Evolutionary conservation across 1,140 invertebrate genomes (phyloP).

Genomic region (Drosophila trapezifrons): DNA sequence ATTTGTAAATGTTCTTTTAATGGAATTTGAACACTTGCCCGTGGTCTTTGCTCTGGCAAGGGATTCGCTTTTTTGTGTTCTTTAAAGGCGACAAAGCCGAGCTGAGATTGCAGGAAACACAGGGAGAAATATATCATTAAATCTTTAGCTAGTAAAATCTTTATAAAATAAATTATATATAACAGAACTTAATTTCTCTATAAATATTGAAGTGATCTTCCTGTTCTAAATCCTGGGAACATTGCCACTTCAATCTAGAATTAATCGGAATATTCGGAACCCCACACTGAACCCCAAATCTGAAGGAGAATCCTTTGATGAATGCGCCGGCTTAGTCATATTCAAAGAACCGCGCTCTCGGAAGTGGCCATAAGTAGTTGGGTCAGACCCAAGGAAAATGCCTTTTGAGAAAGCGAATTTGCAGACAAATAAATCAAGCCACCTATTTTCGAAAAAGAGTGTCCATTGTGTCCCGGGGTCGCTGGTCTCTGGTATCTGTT

Average conservation of each 20-base stretch:
- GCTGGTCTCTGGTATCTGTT: conserved; percentile 33
- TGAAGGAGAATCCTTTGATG: conserved; percentile 22
- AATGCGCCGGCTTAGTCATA: conserved; percentile 51
- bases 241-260: conserved; percentile 21
- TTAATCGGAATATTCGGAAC: conserved; percentile 25
- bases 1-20: conserved; percentile 82
- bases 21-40: conserved; percentile 81
- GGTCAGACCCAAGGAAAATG: conserved; percentile 54
- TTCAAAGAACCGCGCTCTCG: conserved; percentile 34
- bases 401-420: conserved; percentile 82
- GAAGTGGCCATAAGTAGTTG: conserved; percentile 51
- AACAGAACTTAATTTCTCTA: no score
- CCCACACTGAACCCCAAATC: conserved; percentile 21
- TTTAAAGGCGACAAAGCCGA: conserved; percentile 45
- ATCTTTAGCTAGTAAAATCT: not conserved
- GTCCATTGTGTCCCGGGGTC: conserved; percentile 72
- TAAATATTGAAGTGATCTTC: not conserved
- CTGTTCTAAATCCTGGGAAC: conserved; percentile 4
- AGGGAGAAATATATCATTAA: conserved; percentile 4
- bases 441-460: conserved; percentile 77
- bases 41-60: conserved; percentile 21
- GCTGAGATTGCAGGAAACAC: conserved; percentile 32
- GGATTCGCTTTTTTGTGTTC: conserved; percentile 46
- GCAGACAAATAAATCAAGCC: conserved; percentile 84
- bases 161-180: no score